Evolutionary conservation across 2,113 vertebrate species (phyloP), one percentile per base, ranked within the genome.

Genomic region (Grammatotria lemairii): DNA sequence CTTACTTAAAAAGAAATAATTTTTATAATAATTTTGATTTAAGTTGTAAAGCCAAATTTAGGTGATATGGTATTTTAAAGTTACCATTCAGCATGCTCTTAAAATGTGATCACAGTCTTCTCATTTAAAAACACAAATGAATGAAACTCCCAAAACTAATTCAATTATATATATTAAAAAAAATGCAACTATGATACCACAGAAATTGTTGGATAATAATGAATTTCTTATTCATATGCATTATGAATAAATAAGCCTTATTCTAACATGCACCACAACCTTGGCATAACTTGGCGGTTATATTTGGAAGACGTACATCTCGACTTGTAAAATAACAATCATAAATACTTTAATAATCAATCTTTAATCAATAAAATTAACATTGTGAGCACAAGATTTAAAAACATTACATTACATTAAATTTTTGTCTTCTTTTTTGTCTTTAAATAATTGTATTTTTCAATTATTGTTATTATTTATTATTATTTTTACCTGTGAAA

Each of bases 141-240:
- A 7, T 65, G 60, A 65, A n/a, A 65, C 60, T 65, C 0, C 10
- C 2, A 65, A 65, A 65, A 35, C 31, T 0, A 35, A 35, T 35
- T 65, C 31, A 63, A 7, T 8, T 35, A 65, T n/a, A 35, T 65
- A 12, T 63, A 19, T 33, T 4, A 6, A 0, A 2, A 13, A 55
- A 63, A 35, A n/a, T n/a, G 1, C 35, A 35, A 35, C 31, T 63
- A 63, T 65, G 60, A n/a, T 65, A n/a, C 60, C 31, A 65, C 60
- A n/a, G 60, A 35, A 35, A n/a, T 35, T 7, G 60, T n/a, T 35
- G 31, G 31, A 65, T 65, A 70, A 23, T 70, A 42, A 70, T 42
- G 7, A 23, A 70, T 70, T 70, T 70, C 35, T 70, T 21, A 70
- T 16, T 35, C 60, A 63, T n/a, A 33, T 33, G 9, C 28, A 63